Percentiles rank a stretch among this genome's conserved stretches.
phyloP scores from a whole-genome alignment of 2,888 invertebrate genomes.

The Calephelis perditalis region DNA sequence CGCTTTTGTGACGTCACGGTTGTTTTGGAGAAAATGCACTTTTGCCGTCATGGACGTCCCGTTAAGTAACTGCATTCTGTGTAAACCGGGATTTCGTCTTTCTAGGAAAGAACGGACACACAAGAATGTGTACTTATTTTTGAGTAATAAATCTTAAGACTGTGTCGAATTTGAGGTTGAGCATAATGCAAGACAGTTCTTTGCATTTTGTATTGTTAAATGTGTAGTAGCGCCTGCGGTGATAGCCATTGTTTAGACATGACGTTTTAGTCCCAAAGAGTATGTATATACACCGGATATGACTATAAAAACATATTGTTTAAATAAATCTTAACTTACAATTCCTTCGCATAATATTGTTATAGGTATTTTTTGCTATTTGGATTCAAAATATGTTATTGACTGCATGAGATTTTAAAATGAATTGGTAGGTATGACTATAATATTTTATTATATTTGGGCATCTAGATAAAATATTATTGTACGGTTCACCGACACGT shows the following conservation, averaged over 20 bases:
- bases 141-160: constrained; percentile 48
- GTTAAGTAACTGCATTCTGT: constrained; percentile 67
- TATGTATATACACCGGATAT: no score
- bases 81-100: constrained; percentile 69
- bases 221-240: constrained; percentile 50
- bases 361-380: no score
- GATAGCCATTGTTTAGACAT: constrained; percentile 23
- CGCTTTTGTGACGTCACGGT: constrained; percentile 66
- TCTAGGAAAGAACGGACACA: constrained; percentile 57
- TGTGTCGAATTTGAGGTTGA: constrained; percentile 71
- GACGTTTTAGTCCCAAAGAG: not conserved
- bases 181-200: constrained; percentile 46
- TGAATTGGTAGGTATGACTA: no score
- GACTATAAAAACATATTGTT: no score
- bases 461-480: no score
- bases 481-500: no score
- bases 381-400: no score
- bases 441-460: no score
- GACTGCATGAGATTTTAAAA: no score
- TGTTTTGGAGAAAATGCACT: constrained; percentile 65
- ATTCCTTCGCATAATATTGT: no score
- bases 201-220: constrained; percentile 40
- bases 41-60: constrained; percentile 58
- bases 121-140: constrained; percentile 47
- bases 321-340: no score